A percentile compares a stretch with the other conserved stretches of the same genome.
These are phyloP conservation scores for Narcine bancroftii DNA, from an alignment of 2,113 vertebrate species.

Conservation along the genomic window DNA sequence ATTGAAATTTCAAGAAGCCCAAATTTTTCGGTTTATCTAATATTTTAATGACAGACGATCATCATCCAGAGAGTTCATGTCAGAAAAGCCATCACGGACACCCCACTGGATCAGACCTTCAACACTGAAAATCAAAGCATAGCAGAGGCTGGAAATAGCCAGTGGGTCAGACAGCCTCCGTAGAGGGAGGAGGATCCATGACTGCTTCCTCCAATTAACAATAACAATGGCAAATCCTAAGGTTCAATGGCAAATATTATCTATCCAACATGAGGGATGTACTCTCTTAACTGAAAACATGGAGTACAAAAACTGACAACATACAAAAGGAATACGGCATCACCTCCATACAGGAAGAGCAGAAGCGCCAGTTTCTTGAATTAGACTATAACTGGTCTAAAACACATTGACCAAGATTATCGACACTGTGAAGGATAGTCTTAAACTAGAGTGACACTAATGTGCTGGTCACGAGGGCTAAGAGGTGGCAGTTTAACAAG, in stretches of 20 bases:
- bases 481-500: too few species aligned
- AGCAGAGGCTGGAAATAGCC: too few species aligned
- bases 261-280: background rate
- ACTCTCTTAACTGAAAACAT: background rate
- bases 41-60: background rate
- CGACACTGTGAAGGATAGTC: too few species aligned
- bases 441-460: too few species aligned
- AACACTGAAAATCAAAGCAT: too few species aligned
- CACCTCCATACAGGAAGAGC: background rate
- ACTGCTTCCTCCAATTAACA: too few species aligned
- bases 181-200: background rate
- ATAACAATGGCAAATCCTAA: background rate
- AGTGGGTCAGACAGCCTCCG: too few species aligned
- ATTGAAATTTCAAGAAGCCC: background rate
- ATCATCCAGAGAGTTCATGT: background rate
- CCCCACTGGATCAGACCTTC: background rate
- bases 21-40: background rate
- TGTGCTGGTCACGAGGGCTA: too few species aligned
- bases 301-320: too few species aligned
- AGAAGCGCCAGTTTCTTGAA: background rate
- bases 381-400: background rate
- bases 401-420: too few species aligned
- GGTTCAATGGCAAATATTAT: background rate
- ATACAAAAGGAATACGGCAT: background rate
- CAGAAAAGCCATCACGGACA: background rate